Evolutionary conservation across 2,113 vertebrate species (phyloP), one percentile per base, ranked within the genome.

Genomic region (Propithecus coquereli): DNA sequence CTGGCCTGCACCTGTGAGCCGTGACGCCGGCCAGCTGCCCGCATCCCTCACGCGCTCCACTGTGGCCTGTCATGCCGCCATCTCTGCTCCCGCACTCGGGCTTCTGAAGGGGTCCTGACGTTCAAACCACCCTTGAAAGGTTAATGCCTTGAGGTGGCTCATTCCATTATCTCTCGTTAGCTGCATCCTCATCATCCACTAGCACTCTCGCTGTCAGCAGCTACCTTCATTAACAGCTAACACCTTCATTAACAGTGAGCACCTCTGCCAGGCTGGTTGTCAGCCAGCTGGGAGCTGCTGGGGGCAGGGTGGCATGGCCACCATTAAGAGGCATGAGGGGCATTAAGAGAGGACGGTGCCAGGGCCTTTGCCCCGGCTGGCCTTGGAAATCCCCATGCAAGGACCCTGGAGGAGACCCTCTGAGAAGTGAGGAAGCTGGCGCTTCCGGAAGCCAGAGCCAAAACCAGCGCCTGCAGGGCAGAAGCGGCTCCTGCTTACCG

Each of bases 311-410:
- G 37, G 9, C 6, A 3, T 12, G 4, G 47, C 17, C 3, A 1
- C 30, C 12, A 3, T 25, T 50, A 14, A n/a, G 61, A 47, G 61
- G 20, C 77, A 3, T 13, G 12, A 7, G 25, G n/a, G n/a, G 10
- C 40, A 14, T 27, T 32, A 11, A 22, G 0, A n/a, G 6, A 7
- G 17, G 70, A 37, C 0, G 3, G 54, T 0, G 5, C 10, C 0
- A 3, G 30, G 45, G 18, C 25, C 16, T 4, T 0, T 23, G 25
- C 40, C 32, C 32, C 0, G 7, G 37, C 30, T 1, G 74, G 25
- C 8, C 0, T 0, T 0, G 10, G 59, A 37, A 8, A 40, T 8
- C 71, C 63, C 16, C 11, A 1, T 0, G 1, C 13, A 30, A 59
- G 65, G 17, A 18, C n/a, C 43, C 37, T 5, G 18, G 30, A 27